Evolutionary conservation across 2,888 invertebrate species (phyloP), one percentile per base, ranked within the genome.

Genomic region (Acronicta alni): DNA sequence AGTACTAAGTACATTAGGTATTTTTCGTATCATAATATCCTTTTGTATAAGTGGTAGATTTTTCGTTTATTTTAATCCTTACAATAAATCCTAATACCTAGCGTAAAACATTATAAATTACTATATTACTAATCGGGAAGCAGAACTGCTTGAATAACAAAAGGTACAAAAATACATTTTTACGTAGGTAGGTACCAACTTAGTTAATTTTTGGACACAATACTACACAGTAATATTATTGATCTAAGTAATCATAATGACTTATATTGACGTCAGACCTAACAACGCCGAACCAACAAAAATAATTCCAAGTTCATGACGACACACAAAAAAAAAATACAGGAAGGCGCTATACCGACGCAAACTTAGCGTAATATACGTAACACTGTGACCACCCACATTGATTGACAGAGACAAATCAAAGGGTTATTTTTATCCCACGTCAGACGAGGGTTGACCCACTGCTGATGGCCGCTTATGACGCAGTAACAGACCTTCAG

Each of bases 401-500:
- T 15, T 81, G 82, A 82, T 79, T 79, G 83, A 83, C 77, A 74
- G 64, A 67, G 77, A 79, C 78, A 76, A 69, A 68, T 62, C 59
- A 66, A 64, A 63, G 63, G 69, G 68, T 71, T 88, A 88, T 86
- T 83, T 84, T 72, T 70, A 76, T 78, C 67, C 48, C 53, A 49
- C 64, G 53, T 58, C 51, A 57, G 62, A 49, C 68, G 55, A 80
- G 82, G 83, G 82, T 81, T 82, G 82, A 75, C 79, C 81, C 74
- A 73, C 64, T 67, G 72, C 41, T 74, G 60, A 48, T 75, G 82
- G 83, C 58, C 81, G 69, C 48, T 72, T 43, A 44, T 88, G 87
- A 88, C 88, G 88, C 74, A 84, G 70, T 46, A 61, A 51, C 35
- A 53, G 80, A 86, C 86, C 88, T 88, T 87, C 84, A 60, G 48